Evolutionary conservation across 1,140 invertebrate species (phyloP), one percentile per base, ranked within the genome.

Genomic region (Rhizoglyphus robini): DNA sequence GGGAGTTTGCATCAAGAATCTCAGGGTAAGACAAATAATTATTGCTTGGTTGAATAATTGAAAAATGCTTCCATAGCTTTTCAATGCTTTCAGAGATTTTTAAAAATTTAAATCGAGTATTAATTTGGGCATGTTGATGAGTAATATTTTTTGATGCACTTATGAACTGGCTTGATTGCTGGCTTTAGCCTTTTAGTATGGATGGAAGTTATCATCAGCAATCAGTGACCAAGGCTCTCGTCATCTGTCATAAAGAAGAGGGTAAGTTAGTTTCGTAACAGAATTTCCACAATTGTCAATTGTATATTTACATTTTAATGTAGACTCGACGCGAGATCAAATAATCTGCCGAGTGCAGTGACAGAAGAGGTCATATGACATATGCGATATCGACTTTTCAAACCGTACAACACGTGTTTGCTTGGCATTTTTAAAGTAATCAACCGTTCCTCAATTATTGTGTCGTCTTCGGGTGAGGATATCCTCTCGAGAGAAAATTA

Each of bases 1-100:
- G 87, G 2, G 87, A 90, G 72, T 82, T 93, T 38, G 86, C 87
- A 29, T 84, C 83, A 30, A 83, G 87, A 76, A 81, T 63, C 54
- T 30, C 20, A 67, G n/a, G n/a, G n/a, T n/a, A n/a, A n/a, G n/a
- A n/a, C n/a, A n/a, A n/a, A n/a, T n/a, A n/a, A n/a, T n/a, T n/a
- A n/a, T n/a, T n/a, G n/a, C n/a, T n/a, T n/a, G n/a, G n/a, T n/a
- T n/a, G n/a, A n/a, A n/a, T n/a, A n/a, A n/a, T n/a, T n/a, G n/a
- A n/a, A n/a, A n/a, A n/a, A n/a, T n/a, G n/a, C n/a, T n/a, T n/a
- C n/a, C n/a, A n/a, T n/a, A n/a, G n/a, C n/a, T n/a, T n/a, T n/a
- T n/a, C n/a, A n/a, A n/a, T n/a, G n/a, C n/a, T n/a, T n/a, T n/a
- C n/a, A 80, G 80, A 70, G 81, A 82, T 71, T 72, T 83, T 41